phyloP scores from a whole-genome alignment of 2,797 vertebrate species.

The Platyrinchus mystaceus region DNA sequence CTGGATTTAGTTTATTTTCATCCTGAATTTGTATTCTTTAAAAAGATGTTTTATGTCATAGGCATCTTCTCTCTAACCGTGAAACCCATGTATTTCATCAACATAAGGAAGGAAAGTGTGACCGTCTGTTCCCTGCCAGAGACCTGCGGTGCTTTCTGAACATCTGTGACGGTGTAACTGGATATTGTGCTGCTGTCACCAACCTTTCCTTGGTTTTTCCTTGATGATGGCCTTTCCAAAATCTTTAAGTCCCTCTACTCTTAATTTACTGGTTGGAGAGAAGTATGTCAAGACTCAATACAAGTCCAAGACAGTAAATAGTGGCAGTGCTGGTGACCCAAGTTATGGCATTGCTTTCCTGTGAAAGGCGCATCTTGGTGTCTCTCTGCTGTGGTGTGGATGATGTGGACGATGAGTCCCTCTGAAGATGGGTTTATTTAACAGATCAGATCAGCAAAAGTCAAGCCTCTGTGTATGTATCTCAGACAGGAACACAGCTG shows the following conservation, averaged over 20 bases:
- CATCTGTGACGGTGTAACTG: neutral
- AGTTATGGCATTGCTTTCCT: neutral
- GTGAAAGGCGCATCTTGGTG: fast-evolving
- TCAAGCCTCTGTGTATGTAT: neutral
- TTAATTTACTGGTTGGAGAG: neutral
- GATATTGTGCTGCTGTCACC: neutral
- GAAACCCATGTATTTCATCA: neutral
- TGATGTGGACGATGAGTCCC: neutral
- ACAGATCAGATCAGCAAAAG: neutral
- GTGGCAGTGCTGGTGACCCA: neutral
- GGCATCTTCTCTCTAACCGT: neutral
- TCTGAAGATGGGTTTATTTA: neutral
- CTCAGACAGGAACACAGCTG: neutral
- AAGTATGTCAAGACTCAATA: neutral
- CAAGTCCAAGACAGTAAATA: neutral
- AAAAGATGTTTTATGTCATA: neutral
- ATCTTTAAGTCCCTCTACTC: neutral
- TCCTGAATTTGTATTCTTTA: neutral
- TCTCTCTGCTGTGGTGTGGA: neutral
- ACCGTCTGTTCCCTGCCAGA: neutral
- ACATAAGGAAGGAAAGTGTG: neutral
- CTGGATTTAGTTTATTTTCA: neutral
- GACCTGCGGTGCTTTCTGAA: neutral
- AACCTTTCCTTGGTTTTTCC: neutral
- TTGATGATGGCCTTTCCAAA: neutral